A percentile compares a stretch with the other conserved stretches of the same genome.
phyloP scores from a whole-genome alignment of 2,888 invertebrate species.

The Ectemnius lituratus region DNA sequence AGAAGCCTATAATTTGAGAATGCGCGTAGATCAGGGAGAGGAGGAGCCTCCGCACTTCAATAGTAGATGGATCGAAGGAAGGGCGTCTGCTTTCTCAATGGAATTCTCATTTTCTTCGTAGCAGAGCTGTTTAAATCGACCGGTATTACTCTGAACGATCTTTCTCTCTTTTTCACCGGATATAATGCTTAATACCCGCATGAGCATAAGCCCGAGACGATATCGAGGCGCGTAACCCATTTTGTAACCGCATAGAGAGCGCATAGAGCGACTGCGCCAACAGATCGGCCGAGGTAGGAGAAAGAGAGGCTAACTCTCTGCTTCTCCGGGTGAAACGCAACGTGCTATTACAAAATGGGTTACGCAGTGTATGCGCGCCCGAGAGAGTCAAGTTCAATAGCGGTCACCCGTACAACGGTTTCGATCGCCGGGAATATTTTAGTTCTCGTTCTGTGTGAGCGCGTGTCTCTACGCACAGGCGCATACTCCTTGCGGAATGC shows the following conservation, averaged over 20 bases:
- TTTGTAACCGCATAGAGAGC: slow-evolving; percentile 38
- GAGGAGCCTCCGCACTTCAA: not conserved
- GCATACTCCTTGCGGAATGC: not conserved
- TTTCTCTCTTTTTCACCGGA: not conserved
- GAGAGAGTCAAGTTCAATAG: slow-evolving; percentile 75
- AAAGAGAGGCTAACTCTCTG: slow-evolving; percentile 33
- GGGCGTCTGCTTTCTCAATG: slow-evolving; percentile 2
- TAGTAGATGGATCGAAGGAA: not conserved
- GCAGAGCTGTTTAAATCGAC: not conserved
- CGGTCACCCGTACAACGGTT: slow-evolving; percentile 47
- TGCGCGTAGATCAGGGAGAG: no score
- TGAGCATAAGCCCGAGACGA: not conserved
- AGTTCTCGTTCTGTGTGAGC: not conserved
- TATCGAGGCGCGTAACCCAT: slow-evolving; percentile 17
- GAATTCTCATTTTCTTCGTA: not conserved
- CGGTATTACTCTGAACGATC: slow-evolving; percentile 29
- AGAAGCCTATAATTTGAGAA: no score
- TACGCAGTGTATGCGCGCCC: slow-evolving; percentile 71
- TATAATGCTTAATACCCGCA: no score
- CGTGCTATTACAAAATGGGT: slow-evolving; percentile 78
- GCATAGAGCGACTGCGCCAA: slow-evolving; percentile 12
- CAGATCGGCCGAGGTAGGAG: no score
- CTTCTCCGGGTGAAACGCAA: slow-evolving; percentile 61
- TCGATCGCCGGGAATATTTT: slow-evolving; percentile 7
- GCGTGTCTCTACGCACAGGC: no score